phyloP scores from a whole-genome alignment of 2,888 invertebrate genomes.

The Nomada lathburiana region DNA sequence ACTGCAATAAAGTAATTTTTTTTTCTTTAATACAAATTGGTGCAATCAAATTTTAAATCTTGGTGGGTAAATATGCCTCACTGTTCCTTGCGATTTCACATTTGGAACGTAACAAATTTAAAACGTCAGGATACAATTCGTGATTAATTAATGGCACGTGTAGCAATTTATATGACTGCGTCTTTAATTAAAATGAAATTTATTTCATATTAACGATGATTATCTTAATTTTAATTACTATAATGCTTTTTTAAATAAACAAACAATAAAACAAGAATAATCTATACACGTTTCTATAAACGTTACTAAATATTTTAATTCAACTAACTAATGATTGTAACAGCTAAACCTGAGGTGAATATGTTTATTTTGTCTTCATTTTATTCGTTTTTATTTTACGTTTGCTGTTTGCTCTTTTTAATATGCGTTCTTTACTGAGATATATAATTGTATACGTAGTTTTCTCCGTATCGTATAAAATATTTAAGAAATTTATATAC shows the following conservation, averaged over 20 bases:
- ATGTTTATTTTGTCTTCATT: background rate
- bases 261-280: too few species aligned
- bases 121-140: too few species aligned
- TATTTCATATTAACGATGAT: too few species aligned
- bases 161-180: too few species aligned
- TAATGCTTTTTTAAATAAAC: too few species aligned
- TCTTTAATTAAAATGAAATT: too few species aligned
- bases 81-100: background rate
- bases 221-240: too few species aligned
- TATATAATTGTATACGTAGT: conserved; percentile 14
- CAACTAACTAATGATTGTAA: too few species aligned
- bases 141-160: too few species aligned
- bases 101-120: background rate
- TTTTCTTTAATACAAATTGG: conserved; percentile 1
- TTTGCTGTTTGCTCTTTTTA: background rate
- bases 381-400: background rate
- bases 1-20: conserved; percentile 29
- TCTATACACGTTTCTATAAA: too few species aligned
- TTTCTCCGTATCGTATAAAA: conserved; percentile 22
- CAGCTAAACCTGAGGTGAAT: background rate
- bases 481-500: conserved; percentile 40
- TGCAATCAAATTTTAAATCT: conserved; percentile 11
- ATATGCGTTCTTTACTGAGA: conserved; percentile 14
- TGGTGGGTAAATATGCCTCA: background rate
- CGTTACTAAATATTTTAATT: too few species aligned